Base-by-base conservation (phyloP, 1,140 invertebrate species). In the Caenorhabditis latens region DNA sequence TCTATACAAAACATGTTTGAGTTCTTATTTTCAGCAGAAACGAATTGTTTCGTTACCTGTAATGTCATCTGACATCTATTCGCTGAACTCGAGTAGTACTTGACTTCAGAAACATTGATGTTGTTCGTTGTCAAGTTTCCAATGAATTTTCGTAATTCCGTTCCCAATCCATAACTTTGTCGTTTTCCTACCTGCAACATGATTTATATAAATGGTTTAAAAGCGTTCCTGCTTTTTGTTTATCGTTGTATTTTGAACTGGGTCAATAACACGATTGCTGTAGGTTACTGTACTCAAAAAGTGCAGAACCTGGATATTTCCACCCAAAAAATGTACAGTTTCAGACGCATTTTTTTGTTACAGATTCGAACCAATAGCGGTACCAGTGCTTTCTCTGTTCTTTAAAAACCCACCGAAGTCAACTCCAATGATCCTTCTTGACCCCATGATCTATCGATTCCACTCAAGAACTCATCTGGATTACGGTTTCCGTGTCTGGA, bases 21-120 rank as follows among this genome's bases (percentile, higher is more conserved):
- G 8, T n/a, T n/a, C 21, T 58, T 1, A 32, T n/a, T 58, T 21
- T 3, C 57, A 58, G 8, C 13, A 14, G 14, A 63, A 40, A 13
- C 4, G 24, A n/a, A 3, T 58, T 8, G n/a, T n/a, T 24, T 21
- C 19, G 4, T 24, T 82, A 90, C 89, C 87, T 90, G 89, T 24
- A 90, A 83, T 0, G 89, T 90, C 89, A 90, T 90, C 82, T 90
- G 89, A 79, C 86, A 88, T 53, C 89, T 71, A 40, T 87, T 90
- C 7, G 89, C 89, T 24, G 83, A 86, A 32, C 84, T 86, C 6
- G 88, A 84, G 84, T 84, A 90, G 65, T 88, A 89, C 19, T 90
- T 90, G 5, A 84, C 89, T 71, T 90, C 84, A 32, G 86, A 63
- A 42, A 86, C 11, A 32, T 89, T 79, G 55, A 63, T 90, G 53